A percentile compares a stretch with the other conserved stretches of the same genome.
These are phyloP conservation scores for Diarsia dahlii DNA, from an alignment of 2,888 invertebrate genomes.

Conservation along the genomic window DNA sequence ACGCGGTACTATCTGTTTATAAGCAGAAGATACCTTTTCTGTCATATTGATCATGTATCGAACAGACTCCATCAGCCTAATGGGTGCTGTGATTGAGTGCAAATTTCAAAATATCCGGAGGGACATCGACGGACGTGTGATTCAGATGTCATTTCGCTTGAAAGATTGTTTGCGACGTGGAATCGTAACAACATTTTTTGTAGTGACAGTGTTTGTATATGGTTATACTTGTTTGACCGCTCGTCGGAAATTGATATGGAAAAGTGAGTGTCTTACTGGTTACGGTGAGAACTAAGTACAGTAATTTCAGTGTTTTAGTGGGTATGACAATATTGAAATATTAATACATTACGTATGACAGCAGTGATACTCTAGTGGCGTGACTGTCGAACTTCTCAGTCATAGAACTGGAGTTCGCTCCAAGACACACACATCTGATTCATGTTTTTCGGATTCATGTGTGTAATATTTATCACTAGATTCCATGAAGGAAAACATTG, in stretches of 20 bases:
- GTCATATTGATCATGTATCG: not conserved
- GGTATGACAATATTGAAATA: constrained; percentile 7
- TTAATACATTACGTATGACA: constrained; percentile 6
- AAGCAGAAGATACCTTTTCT: constrained; percentile 1
- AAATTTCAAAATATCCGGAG: not conserved
- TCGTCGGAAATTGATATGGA: not conserved
- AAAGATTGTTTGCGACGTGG: not conserved
- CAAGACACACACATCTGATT: too few relatives aligned
- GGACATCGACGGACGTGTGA: not conserved
- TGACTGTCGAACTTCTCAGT: too few relatives aligned
- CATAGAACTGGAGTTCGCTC: too few relatives aligned
- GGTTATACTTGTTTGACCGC: constrained; percentile 8
- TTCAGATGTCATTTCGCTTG: not conserved
- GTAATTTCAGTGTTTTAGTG: constrained; percentile 21
- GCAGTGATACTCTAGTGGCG: too few relatives aligned
- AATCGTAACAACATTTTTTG: constrained; percentile 3
- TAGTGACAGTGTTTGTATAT: not conserved
- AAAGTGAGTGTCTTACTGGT: not conserved
- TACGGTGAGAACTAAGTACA: constrained; percentile 12
- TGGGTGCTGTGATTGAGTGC: not conserved
- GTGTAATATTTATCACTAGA: too few relatives aligned
- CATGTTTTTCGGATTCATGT: too few relatives aligned
- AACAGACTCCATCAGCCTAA: not conserved
- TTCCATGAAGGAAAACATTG: too few relatives aligned
- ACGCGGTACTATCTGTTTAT: not conserved